Conservation (phyloP, 2,797 vertebrate genomes). For the Coilia nasus region DNA sequence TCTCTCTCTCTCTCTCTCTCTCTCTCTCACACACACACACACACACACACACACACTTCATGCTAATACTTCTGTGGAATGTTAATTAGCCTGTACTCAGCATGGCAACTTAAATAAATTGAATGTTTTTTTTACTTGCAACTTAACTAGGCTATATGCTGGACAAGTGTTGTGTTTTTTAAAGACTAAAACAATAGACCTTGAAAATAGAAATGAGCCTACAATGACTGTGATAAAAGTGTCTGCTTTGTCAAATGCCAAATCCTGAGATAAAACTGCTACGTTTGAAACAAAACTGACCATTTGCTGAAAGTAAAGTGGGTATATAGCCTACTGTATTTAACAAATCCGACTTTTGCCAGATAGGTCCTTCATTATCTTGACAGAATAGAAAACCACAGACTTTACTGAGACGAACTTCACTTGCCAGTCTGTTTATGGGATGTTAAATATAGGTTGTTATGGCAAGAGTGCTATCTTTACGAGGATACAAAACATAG, state of each 20-base stretch:
- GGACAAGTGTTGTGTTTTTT: too few species aligned
- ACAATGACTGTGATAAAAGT: background rate
- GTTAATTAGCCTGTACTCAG: slow-evolving; percentile 29
- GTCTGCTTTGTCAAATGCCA: background rate
- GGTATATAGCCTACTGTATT: background rate
- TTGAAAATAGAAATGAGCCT: too few species aligned
- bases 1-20: background rate
- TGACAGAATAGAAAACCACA: background rate
- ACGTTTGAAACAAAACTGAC: background rate
- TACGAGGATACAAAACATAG: background rate
- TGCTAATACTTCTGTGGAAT: slow-evolving; percentile 41
- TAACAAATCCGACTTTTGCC: background rate
- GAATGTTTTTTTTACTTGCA: background rate
- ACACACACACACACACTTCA: background rate
- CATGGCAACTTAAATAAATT: slow-evolving; percentile 34
- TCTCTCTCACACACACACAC: background rate
- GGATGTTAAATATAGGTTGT: background rate
- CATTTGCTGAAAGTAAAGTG: background rate
- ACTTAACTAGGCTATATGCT: too few species aligned
- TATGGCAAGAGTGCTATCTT: background rate
- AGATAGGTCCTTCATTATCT: background rate
- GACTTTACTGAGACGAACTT: background rate
- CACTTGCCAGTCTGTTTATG: slow-evolving; percentile 6
- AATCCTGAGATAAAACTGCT: background rate
- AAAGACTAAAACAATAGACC: too few species aligned